Evolutionary conservation across 2,113 vertebrate species (phyloP), one percentile per base, ranked within the genome.

Genomic region (Lagopus muta): DNA sequence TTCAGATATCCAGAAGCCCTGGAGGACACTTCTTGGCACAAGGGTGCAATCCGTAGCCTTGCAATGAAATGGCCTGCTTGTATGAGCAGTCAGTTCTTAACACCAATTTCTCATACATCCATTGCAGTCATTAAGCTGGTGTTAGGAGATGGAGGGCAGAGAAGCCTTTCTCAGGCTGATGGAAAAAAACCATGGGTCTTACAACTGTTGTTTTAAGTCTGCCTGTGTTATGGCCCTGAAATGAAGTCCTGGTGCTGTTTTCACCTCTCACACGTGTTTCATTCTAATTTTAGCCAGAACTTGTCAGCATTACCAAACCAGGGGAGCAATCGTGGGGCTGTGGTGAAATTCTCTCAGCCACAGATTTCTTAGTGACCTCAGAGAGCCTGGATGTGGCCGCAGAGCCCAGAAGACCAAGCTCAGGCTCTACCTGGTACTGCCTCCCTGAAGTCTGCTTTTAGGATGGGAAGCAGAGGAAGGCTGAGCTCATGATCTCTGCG

Each of bases 321-420:
- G 30, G 25, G 55, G 66, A 65, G 28, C 2, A 0, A 7, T 60
- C 0, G 0, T 6, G 27, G n/a, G 30, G 38, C 34, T 0, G 0
- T 21, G 24, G 11, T 69, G 81, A 70, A 58, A 52, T 69, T 36
- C 36, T 45, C 65, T 43, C 54, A 76, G 52, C 22, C 66, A 40
- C 22, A 4, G 2, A 6, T 5, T 82, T 45, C 57, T n/a, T 11
- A 16, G 27, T 40, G 52, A 52, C 71, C 64, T 54, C 65, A n/a
- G 17, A 20, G 42, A 32, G 18, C 48, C 21, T 55, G 40, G 11
- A 0, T 7, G 10, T 28, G 21, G n/a, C 36, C 72, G 8, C 1
- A 16, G 45, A 76, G 71, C 40, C 64, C 60, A 30, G 18, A 5
- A 6, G 9, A 11, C 34, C 1, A 3, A 78, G 36, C n/a, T 77